phyloP scores from a whole-genome alignment of 1,140 invertebrate species.

The Drosophila lowei region DNA sequence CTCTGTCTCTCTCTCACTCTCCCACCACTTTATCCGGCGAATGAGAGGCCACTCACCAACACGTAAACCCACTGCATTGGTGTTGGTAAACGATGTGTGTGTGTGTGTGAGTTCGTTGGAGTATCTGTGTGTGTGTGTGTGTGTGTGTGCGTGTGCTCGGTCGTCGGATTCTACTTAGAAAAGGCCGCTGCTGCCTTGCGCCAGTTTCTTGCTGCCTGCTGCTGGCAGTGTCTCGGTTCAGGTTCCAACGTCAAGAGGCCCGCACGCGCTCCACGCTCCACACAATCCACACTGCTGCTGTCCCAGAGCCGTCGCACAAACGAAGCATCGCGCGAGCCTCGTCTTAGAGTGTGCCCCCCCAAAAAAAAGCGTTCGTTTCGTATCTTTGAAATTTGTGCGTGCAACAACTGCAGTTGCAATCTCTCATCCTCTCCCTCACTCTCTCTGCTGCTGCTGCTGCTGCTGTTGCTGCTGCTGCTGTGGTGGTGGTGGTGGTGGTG shows the following conservation, averaged over 20 bases:
- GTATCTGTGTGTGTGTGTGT: no score
- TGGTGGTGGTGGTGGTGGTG: slow-evolving; percentile 7
- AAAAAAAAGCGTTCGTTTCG: no score
- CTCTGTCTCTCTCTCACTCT: slow-evolving; percentile 30
- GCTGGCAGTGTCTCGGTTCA: neutral
- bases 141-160: no score
- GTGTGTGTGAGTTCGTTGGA: no score
- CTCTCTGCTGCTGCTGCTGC: slow-evolving; percentile 1
- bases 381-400: no score
- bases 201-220: slow-evolving; percentile 42
- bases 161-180: no score
- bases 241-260: neutral
- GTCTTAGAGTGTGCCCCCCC: no score
- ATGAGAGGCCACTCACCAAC: slow-evolving; percentile 65
- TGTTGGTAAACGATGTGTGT: no score
- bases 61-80: neutral
- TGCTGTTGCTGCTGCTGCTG: slow-evolving; percentile 15
- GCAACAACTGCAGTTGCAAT: neutral
- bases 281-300: no score
- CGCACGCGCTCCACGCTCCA: slow-evolving; percentile 2
- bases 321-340: no score
- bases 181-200: slow-evolving; percentile 21
- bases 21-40: slow-evolving; percentile 67
- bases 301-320: no score
- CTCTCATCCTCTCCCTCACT: no score